phyloP scores from a whole-genome alignment of 2,888 invertebrate genomes.

The Polyommatus iphigenia region DNA sequence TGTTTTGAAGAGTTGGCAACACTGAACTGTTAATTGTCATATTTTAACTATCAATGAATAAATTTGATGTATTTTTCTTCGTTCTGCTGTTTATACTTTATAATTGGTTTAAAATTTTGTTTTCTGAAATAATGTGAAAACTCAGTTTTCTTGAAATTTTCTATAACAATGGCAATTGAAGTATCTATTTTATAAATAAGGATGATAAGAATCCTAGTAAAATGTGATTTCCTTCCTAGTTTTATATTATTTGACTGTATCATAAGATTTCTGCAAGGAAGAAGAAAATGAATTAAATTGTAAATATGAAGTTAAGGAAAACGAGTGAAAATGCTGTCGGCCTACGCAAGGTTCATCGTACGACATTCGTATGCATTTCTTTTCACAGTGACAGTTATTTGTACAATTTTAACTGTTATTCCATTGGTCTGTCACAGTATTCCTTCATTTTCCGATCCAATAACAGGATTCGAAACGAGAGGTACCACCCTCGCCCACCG shows the following conservation, averaged over 20 bases:
- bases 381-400: slow-evolving; percentile 63
- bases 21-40: too few species aligned
- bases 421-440: slow-evolving; percentile 65
- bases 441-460: slow-evolving; percentile 93
- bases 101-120: not conserved
- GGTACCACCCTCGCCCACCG: slow-evolving; percentile 92
- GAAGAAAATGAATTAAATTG: slow-evolving; percentile 56
- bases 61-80: too few species aligned
- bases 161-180: not conserved
- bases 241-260: slow-evolving; percentile 6
- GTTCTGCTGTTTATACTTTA: too few species aligned
- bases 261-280: not conserved
- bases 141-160: not conserved
- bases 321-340: slow-evolving; percentile 66
- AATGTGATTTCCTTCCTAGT: not conserved
- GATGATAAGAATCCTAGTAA: not conserved
- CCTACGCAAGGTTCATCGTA: slow-evolving; percentile 75
- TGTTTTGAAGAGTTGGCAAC: too few species aligned
- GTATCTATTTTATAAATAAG: not conserved
- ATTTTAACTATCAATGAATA: too few species aligned
- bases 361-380: slow-evolving; percentile 70
- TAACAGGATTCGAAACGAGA: slow-evolving; percentile 94
- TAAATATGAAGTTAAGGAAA: slow-evolving; percentile 64
- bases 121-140: not conserved
- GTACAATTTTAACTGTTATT: slow-evolving; percentile 65